These are phyloP conservation scores for Eledona agricola DNA, from an alignment of 2,888 invertebrate species.

Conservation along the genomic window DNA sequence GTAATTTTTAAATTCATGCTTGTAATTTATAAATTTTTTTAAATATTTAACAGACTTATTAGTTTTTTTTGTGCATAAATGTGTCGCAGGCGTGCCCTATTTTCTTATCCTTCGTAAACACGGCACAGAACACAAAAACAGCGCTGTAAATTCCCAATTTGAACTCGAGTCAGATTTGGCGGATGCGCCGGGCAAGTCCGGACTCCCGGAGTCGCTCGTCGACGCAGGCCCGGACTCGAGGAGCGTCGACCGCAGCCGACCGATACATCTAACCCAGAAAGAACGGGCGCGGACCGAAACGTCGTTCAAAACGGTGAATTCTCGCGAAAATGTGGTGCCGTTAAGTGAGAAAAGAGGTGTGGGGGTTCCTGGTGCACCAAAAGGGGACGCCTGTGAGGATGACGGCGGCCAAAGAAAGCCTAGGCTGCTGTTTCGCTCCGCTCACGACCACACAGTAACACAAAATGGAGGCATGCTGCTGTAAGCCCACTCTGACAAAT, in stretches of 20 bases:
- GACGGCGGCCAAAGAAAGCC: conserved; percentile 39
- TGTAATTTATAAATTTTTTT: no score
- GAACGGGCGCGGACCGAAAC: conserved; percentile 57
- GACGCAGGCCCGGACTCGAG: conserved; percentile 45
- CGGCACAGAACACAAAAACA: no score
- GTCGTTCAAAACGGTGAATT: conserved; percentile 40
- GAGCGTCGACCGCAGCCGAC: conserved; percentile 50
- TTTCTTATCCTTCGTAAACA: no score
- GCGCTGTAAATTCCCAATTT: no score
- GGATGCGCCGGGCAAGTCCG: conserved; percentile 12
- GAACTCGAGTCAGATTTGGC: neutral
- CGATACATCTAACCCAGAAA: conserved; percentile 54
- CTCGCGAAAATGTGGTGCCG: conserved; percentile 52
- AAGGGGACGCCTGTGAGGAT: conserved; percentile 29
- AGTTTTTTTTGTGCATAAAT: no score
- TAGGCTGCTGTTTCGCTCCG: conserved; percentile 41
- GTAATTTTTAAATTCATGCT: no score
- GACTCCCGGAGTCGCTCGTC: conserved; percentile 3
- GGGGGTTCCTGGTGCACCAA: conserved; percentile 8
- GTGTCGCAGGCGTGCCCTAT: no score
- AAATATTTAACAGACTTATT: no score
- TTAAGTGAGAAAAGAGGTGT: conserved; percentile 45
- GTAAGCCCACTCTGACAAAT: conserved; percentile 59
- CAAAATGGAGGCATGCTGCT: conserved; percentile 55
- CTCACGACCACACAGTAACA: conserved; percentile 46